These are phyloP conservation scores for Meiosimyza decipiens DNA, from an alignment of 2,888 invertebrate genomes.

Conservation along the genomic window DNA sequence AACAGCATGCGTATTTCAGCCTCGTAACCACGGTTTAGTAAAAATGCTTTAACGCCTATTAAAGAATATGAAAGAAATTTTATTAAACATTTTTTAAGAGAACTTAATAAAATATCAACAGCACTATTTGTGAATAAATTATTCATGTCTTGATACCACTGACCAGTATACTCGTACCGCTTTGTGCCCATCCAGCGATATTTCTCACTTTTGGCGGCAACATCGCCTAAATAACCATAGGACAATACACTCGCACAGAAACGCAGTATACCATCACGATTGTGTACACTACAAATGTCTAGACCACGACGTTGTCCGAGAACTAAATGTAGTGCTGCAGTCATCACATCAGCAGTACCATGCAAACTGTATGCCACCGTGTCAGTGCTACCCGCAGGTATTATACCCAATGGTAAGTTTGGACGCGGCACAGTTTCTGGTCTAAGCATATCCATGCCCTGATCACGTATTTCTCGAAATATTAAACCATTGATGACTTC, in stretches of 20 bases:
- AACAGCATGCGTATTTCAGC: slow-evolving; percentile 72
- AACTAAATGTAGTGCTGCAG: slow-evolving; percentile 84
- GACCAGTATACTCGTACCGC: slow-evolving; percentile 81
- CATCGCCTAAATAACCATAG: slow-evolving; percentile 88
- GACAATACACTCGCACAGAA: slow-evolving; percentile 82
- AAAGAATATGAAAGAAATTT: too few species aligned
- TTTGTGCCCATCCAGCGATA: slow-evolving; percentile 88
- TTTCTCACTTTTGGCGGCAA: slow-evolving; percentile 81
- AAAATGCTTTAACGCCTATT: slow-evolving; percentile 72
- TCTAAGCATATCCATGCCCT: slow-evolving; percentile 54
- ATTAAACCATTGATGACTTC: slow-evolving; percentile 81
- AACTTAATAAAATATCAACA: too few species aligned
- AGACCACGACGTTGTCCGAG: slow-evolving; percentile 79
- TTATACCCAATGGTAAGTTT: slow-evolving; percentile 68
- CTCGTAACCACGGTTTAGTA: slow-evolving; percentile 74
- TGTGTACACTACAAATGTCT: slow-evolving; percentile 79
- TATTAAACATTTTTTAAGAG: too few species aligned
- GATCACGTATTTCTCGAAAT: slow-evolving; percentile 69
- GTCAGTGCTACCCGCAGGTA: slow-evolving; percentile 82
- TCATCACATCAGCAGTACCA: slow-evolving; percentile 82
- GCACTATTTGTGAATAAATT: neutral
- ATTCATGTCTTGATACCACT: slow-evolving; percentile 51
- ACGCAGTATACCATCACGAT: slow-evolving; percentile 72
- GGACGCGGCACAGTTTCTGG: slow-evolving; percentile 64
- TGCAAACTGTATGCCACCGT: slow-evolving; percentile 83